A percentile compares a stretch with the other conserved stretches of the same genome.
Conservation (phyloP, 2,888 invertebrate genomes). For the Arctia plantaginis region DNA sequence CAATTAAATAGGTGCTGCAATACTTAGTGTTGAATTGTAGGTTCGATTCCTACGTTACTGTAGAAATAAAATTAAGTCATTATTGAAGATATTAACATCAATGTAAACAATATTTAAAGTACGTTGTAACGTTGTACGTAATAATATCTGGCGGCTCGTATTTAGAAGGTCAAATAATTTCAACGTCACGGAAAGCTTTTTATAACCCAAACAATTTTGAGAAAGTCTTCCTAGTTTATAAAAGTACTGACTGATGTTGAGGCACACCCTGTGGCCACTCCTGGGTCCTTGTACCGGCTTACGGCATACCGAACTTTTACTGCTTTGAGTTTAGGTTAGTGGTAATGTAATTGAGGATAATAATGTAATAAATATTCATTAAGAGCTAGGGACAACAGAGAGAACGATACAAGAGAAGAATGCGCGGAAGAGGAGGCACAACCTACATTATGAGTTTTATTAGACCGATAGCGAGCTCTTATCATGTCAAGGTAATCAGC, state of each 20-base stretch:
- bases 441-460: no score
- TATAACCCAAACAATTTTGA: conserved; percentile 7
- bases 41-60: no score
- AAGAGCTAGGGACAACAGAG: no score
- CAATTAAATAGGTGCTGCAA: no score
- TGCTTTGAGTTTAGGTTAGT: background rate
- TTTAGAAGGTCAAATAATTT: conserved; percentile 10
- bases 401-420: no score
- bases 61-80: background rate
- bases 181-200: conserved; percentile 15
- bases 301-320: background rate
- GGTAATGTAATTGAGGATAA: background rate
- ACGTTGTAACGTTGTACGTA: background rate
- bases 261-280: conserved; percentile 14
- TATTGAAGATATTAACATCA: background rate
- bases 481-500: no score
- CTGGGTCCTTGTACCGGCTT: conserved; percentile 12
- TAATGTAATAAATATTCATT: background rate
- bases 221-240: conserved; percentile 6
- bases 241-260: conserved; percentile 7
- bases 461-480: no score
- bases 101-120: background rate
- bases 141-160: background rate
- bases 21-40: no score
- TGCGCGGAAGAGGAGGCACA: no score